Evolutionary conservation across 2,797 vertebrate species (phyloP).

Genomic region (Falco novaeseelandiae): DNA sequence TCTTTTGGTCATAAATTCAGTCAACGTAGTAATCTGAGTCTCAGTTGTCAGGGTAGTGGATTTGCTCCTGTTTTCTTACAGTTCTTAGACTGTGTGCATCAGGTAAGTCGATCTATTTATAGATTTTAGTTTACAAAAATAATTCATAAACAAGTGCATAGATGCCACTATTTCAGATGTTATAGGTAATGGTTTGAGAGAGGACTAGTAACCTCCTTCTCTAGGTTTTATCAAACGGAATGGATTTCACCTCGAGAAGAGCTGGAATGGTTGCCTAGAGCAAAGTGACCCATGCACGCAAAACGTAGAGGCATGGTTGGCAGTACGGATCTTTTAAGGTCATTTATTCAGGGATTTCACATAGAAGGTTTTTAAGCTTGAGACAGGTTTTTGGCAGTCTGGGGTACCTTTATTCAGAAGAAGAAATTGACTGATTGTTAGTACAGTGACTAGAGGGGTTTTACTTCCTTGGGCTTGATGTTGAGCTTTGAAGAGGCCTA

Average conservation of each 20-base stretch:
- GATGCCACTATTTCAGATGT: not conserved
- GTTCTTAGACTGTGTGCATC: conserved; percentile 97
- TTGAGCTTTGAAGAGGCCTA: not conserved
- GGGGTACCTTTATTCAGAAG: not conserved
- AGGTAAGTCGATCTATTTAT: conserved; percentile 79
- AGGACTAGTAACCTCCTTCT: not conserved
- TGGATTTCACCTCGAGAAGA: not conserved
- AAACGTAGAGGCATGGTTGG: not conserved
- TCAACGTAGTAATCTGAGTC: conserved; percentile 91
- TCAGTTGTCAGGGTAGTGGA: conserved; percentile 92
- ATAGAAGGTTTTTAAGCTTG: not conserved
- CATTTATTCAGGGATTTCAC: not conserved
- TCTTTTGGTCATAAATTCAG: conserved; percentile 98
- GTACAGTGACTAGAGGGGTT: not conserved
- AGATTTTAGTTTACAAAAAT: not conserved
- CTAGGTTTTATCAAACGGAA: not conserved
- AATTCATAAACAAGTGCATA: not conserved
- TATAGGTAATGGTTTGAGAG: not conserved
- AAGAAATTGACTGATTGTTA: not conserved
- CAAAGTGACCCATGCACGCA: not conserved
- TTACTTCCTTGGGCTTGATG: not conserved
- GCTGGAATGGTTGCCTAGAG: not conserved
- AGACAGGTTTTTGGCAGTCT: not conserved
- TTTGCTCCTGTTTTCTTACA: conserved; percentile 95
- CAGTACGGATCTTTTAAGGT: not conserved